Base-by-base conservation (phyloP, 1,140 invertebrate genomes). In the Solen grandis region DNA sequence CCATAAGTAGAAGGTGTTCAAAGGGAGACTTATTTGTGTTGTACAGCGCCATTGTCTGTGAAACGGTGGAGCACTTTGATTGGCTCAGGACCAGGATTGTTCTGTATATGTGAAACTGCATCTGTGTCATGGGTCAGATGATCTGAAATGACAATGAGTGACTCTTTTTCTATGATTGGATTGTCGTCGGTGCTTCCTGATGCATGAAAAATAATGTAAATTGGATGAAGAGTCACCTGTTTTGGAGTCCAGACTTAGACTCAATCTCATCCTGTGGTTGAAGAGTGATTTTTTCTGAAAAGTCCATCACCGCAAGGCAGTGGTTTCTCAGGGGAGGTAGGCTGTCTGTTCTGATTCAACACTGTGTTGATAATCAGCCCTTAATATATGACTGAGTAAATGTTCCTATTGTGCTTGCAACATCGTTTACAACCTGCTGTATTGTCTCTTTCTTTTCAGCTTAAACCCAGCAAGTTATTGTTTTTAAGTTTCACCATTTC, bases 201-300 rank as follows among this genome's bases (percentile, higher is more conserved):
- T 0, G 38, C 38, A 73, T 80, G 77, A 2, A 46, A 0, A 2
- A 73, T 29, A 16, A 80, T 54, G 33, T 35, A 73, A 22, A 80
- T 73, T 31, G 69, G 77, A 29, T 73, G 59, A 13, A 73, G 25
- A 27, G 77, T 74, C 16, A 81, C 70, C 54, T 81, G 78, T 59
- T 81, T 81, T 1, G 0, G 4, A 13, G 78, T 55, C 77, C 77
- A 80, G 52, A 74, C 69, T 50, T 38, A 2, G 50, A 73, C 29
- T 74, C 70, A 5, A 81, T 81, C 35, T 81, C 70, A 74, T 81
- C 78, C 27, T 74, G 69, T 29, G 62, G 60, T 22, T 31, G 33
- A n/a, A 74, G 50, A 10, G 62, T 25, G 5, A 57, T 55, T n/a
- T 81, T 66, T 54, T 74, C 69, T 22, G 35, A 66, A 68, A 59